Base-by-base conservation (phyloP, 2,113 vertebrate species). In the Pyxicephalus adspersus region DNA sequence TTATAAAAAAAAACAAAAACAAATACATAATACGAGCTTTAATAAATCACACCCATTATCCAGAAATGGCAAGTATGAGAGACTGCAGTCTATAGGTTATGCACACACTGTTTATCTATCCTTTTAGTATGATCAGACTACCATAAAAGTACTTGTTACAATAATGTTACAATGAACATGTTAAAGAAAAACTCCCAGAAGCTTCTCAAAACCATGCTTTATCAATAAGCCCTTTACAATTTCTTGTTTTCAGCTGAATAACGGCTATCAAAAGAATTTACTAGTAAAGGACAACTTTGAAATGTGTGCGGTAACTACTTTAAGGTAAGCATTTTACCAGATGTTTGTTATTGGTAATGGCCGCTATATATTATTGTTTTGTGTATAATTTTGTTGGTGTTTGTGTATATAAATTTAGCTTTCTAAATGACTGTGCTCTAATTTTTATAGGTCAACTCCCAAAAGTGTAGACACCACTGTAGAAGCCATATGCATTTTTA, bases 231-330 rank as follows among this genome's bases (percentile, higher is more conserved):
- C 15, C 9, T 13, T 45, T 13, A 45, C 5, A 13, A 13, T 45
- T 19, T 4, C 64, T 65, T 52, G 17, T 80, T 80, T 83, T 19
- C 86, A 94, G 93, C 91, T 94, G 38, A 84, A 87, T 31, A 66
- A 86, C 0, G 60, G 84, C 0, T 88, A 92, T 84, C 76, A 16
- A 68, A 88, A 45, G 3, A 86, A 90, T 83, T 68, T 38, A 22
- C 86, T 1, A 64, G 76, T 94, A 22, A 84, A 74, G 84, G 67
- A 57, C 0, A 65, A 20, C 5, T 93, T 94, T 22, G 26, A 18
- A 4, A 83, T 83, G 54, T 94, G 92, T 60, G 78, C 85, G 0
- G 83, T 92, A 15, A 54, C 84, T 67, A 86, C 76, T 1, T 90
- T 94, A 76, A 88, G 91, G 93, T 94, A 83, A 0, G 89, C 81